phyloP scores from a whole-genome alignment of 2,797 vertebrate species.

The Manis javanica region DNA sequence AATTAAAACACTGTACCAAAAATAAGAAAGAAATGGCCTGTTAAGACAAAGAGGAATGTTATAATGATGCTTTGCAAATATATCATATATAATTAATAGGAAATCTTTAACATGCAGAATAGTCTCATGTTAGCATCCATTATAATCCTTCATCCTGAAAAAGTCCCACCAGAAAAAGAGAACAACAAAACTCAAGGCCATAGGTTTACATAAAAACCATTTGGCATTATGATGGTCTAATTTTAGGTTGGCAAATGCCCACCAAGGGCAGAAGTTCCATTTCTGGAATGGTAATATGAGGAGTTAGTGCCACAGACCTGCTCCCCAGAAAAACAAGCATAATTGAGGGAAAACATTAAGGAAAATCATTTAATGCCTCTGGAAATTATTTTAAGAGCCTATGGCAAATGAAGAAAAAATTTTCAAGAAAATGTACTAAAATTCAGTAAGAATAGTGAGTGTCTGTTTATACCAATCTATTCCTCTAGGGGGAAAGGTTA shows the following conservation, averaged over 20 bases:
- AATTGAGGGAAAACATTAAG: not conserved
- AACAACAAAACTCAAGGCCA: not conserved
- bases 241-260: not conserved
- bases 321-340: not conserved
- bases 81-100: not conserved
- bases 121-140: not conserved
- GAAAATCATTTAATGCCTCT: not conserved
- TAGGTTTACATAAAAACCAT: not conserved
- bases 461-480: not conserved
- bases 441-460: not conserved
- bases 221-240: not conserved
- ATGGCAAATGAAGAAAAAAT: not conserved
- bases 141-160: not conserved
- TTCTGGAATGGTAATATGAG: not conserved
- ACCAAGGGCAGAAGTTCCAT: not conserved
- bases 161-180: not conserved
- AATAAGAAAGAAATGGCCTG: not conserved
- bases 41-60: not conserved
- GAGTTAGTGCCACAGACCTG: not conserved
- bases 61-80: conserved; percentile 1
- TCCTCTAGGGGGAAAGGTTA: not conserved
- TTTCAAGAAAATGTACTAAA: not conserved
- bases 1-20: not conserved
- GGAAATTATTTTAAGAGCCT: not conserved
- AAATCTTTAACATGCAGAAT: not conserved